Evolutionary conservation across 2,797 vertebrate species (phyloP).

Genomic region (Brachyalestes nurse): DNA sequence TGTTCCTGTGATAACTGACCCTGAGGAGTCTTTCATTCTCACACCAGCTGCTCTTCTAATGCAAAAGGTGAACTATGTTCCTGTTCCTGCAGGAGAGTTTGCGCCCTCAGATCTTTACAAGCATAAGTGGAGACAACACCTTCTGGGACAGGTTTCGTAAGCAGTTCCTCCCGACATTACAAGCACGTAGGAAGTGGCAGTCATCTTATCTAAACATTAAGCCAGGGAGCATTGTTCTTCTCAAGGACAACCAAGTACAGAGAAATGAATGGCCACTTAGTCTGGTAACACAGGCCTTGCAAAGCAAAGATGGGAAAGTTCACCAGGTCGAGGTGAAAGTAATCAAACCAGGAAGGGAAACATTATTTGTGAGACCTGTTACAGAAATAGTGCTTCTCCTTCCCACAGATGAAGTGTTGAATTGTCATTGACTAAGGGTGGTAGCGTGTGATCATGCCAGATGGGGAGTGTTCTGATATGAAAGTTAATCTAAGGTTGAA

Average conservation of each 20-base stretch:
- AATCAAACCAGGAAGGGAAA: neutral
- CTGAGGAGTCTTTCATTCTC: neutral
- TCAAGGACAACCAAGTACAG: slow-evolving; percentile 38
- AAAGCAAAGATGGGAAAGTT: slow-evolving; percentile 23
- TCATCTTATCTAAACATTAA: slow-evolving; percentile 3
- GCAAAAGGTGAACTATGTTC: slow-evolving; percentile 23
- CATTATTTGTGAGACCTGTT: slow-evolving; percentile 33
- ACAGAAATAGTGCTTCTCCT: slow-evolving; percentile 35
- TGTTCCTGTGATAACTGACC: neutral
- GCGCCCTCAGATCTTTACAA: slow-evolving; percentile 37
- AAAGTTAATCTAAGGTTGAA: too few species aligned
- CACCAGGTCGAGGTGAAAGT: slow-evolving; percentile 31
- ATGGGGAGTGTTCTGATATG: neutral
- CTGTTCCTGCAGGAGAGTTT: slow-evolving; percentile 26
- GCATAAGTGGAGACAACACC: slow-evolving; percentile 46
- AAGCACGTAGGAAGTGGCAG: slow-evolving; percentile 29
- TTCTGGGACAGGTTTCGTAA: slow-evolving; percentile 40
- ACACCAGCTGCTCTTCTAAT: slow-evolving; percentile 41
- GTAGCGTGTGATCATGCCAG: neutral
- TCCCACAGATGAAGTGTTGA: neutral
- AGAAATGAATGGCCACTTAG: slow-evolving; percentile 46
- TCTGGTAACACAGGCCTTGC: slow-evolving; percentile 39
- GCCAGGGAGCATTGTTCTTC: slow-evolving; percentile 33
- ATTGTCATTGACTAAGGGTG: neutral
- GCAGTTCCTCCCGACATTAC: slow-evolving; percentile 20